Percentiles rank a stretch among this genome's conserved stretches.
These are phyloP conservation scores for Bombyx huttoni DNA, from an alignment of 2,888 invertebrate genomes.

Conservation along the genomic window DNA sequence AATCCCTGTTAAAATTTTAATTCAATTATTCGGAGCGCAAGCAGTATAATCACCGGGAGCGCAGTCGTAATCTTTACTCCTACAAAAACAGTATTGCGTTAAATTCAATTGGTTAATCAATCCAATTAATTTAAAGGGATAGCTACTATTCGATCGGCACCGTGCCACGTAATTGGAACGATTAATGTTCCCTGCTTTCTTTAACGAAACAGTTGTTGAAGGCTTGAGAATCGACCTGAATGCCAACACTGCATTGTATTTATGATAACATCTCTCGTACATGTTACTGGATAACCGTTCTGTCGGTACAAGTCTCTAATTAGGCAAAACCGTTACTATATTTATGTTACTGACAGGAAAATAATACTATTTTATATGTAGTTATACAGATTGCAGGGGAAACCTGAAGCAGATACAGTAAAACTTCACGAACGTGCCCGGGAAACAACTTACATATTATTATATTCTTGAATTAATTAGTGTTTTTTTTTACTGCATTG, in stretches of 20 bases:
- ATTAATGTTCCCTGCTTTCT: slow-evolving; percentile 48
- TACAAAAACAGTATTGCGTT: slow-evolving; percentile 46
- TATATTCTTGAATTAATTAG: no score
- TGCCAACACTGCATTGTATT: not conserved
- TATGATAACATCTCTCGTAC: not conserved
- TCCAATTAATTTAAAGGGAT: slow-evolving; percentile 60
- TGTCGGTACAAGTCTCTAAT: not conserved
- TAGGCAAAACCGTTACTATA: not conserved
- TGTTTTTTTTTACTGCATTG: no score
- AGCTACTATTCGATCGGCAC: slow-evolving; percentile 33
- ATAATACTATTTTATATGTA: no score
- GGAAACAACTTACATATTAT: no score
- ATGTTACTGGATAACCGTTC: not conserved
- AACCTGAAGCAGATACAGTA: no score
- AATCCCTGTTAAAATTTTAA: no score
- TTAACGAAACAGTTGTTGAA: slow-evolving; percentile 44
- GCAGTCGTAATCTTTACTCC: slow-evolving; percentile 17
- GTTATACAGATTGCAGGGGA: no score
- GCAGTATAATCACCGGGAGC: not conserved
- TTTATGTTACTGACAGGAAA: not conserved
- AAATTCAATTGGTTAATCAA: slow-evolving; percentile 65
- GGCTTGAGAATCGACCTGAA: slow-evolving; percentile 31
- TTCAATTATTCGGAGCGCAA: no score
- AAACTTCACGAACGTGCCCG: no score
- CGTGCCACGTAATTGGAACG: slow-evolving; percentile 51